Evolutionary conservation across 92 coral and sea anemone genomes (phyloP), one percentile per base, ranked within the genome.

Genomic region (Phenganax stokvisi): DNA sequence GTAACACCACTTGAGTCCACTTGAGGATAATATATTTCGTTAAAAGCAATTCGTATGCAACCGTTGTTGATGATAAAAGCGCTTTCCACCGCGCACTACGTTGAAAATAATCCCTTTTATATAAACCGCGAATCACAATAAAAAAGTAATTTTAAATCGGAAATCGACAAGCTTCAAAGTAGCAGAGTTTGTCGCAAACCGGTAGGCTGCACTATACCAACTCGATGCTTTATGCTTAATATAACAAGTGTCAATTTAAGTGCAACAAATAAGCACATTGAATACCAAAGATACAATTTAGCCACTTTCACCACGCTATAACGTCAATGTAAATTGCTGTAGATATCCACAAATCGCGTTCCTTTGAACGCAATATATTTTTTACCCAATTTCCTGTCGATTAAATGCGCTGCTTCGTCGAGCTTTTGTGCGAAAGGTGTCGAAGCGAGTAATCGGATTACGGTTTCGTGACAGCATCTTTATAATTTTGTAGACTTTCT

Each of bases 371-470:
- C 60, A 76, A 57, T 76, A 75, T 30, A 58, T 76, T 57, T 69
- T 58, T 58, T 29, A 20, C 25, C 25, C 81, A 76, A 76, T 76
- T 76, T 76, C 81, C 81, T 76, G 81, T 59, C 56, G 68, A 55
- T 55, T 76, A 57, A 76, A 76, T 58, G 9, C 81, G 70, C 60
- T 76, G 81, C 58, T 76, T 53, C 54, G 8, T 8, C n/a, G 70
- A 76, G 81, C 81, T 60, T 76, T 76, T 76, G 81, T 76, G 53
- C 58, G 29, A 9, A 28, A 59, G 62, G 70, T 76, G 81, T 59
- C 81, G 44, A 29, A 29, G 67, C 67, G 27, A 10, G 20, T 76
- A 76, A 76, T 76, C 81, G 81, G 81, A 76, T 76, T 76, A 76
- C 6, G 17, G 28, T 47, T 59, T 69, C 51, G 81, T 76, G 81